These are phyloP conservation scores for Tachyglossus aculeatus DNA, from an alignment of 2,797 vertebrate genomes.

Conservation along the genomic window DNA sequence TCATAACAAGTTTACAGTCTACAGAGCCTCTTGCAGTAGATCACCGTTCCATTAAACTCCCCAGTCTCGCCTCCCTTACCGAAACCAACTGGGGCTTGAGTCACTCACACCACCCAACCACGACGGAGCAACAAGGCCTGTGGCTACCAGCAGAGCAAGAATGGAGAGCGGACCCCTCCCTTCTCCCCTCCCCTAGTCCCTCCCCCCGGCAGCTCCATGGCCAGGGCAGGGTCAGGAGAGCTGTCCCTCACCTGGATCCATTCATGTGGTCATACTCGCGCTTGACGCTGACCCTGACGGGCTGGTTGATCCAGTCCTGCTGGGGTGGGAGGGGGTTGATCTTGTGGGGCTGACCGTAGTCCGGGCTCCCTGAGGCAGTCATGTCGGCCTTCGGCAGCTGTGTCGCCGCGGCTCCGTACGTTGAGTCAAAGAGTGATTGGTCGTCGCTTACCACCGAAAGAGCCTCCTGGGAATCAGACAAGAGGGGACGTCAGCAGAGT, in stretches of 20 bases:
- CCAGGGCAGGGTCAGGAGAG: not conserved
- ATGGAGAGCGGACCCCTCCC: rapidly evolving
- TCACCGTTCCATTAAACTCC: too few relatives aligned
- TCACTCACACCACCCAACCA: too few relatives aligned
- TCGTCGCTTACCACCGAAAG: constrained; percentile 99
- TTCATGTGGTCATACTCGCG: constrained; percentile 99
- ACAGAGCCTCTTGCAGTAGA: too few relatives aligned
- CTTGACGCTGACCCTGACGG: constrained; percentile 92
- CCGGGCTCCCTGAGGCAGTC: constrained; percentile 96
- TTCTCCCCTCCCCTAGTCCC: not conserved
- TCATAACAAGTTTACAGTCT: too few relatives aligned
- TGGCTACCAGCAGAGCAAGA: too few relatives aligned
- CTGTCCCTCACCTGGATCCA: constrained; percentile 87
- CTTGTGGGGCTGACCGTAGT: constrained; percentile 97
- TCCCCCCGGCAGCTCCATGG: not conserved
- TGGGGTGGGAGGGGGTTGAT: constrained; percentile 95
- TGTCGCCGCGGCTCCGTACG: constrained; percentile 89
- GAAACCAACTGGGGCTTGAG: too few relatives aligned
- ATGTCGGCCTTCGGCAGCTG: constrained; percentile 97
- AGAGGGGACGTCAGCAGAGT: constrained; percentile 34
- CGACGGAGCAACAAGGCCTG: too few relatives aligned
- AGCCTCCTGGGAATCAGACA: constrained; percentile 87
- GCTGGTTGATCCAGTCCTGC: constrained; percentile 98
- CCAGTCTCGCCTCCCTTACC: too few relatives aligned
- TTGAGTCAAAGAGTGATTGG: constrained; percentile 96